Percentiles rank a stretch among this genome's conserved stretches.
These are phyloP conservation scores for Xanthorhoe spadicearia DNA, from an alignment of 2,888 invertebrate species.

Conservation along the genomic window DNA sequence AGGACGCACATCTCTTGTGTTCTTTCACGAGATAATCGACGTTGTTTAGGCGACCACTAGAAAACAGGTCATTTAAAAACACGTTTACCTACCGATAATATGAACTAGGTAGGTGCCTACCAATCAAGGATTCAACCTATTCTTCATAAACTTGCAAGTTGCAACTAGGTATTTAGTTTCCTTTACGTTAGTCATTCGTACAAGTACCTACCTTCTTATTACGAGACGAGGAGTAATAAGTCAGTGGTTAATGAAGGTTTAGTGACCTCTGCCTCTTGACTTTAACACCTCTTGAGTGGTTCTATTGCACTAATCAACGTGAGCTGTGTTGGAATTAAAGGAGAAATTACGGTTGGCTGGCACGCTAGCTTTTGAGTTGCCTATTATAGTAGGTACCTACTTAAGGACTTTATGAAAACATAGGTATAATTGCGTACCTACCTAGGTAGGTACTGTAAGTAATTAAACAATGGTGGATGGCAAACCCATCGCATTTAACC, in stretches of 20 bases:
- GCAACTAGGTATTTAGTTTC: constrained; percentile 7
- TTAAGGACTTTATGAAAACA: neutral
- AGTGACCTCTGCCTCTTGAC: constrained; percentile 64
- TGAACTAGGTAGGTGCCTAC: too few species aligned
- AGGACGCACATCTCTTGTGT: constrained; percentile 68
- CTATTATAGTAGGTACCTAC: neutral
- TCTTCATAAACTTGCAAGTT: neutral
- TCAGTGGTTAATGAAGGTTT: constrained; percentile 41
- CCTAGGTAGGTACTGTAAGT: too few species aligned
- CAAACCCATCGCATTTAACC: constrained; percentile 39
- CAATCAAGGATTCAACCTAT: too few species aligned
- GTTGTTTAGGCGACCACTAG: constrained; percentile 46
- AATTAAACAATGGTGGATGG: constrained; percentile 33
- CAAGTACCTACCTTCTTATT: neutral
- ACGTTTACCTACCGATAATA: too few species aligned
- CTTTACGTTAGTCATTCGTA: constrained; percentile 28
- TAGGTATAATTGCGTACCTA: neutral
- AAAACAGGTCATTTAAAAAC: constrained; percentile 62
- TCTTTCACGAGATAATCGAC: constrained; percentile 61
- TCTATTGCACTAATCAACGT: constrained; percentile 56
- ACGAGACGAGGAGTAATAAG: constrained; percentile 21
- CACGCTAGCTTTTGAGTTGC: neutral
- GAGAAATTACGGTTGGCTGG: neutral
- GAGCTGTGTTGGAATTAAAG: constrained; percentile 34
- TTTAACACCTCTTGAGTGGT: constrained; percentile 55